These are phyloP conservation scores for Oxyteleia sp. DNA, from an alignment of 2,888 invertebrate genomes.

Conservation along the genomic window DNA sequence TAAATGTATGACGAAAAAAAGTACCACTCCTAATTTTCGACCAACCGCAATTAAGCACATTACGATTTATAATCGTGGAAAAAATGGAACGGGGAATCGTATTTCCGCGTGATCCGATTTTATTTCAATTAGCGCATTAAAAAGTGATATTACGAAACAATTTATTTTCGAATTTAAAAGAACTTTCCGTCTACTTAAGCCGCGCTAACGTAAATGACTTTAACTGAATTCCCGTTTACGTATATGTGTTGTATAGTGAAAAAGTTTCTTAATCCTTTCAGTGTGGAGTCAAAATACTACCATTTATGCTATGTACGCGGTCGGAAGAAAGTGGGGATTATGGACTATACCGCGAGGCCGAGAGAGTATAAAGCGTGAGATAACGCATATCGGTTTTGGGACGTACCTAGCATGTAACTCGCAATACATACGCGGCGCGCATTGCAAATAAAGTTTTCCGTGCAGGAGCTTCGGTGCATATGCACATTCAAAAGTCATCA, in stretches of 20 bases:
- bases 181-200: constrained; percentile 27
- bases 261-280: constrained; percentile 59
- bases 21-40: constrained; percentile 17
- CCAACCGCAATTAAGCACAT: constrained; percentile 12
- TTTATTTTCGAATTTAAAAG: constrained; percentile 21
- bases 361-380: constrained; percentile 45
- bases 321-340: constrained; percentile 25
- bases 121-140: constrained; percentile 5
- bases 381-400: constrained; percentile 52
- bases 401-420: constrained; percentile 34
- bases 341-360: constrained; percentile 18
- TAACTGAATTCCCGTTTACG: constrained; percentile 33
- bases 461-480: constrained; percentile 24
- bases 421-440: constrained; percentile 32
- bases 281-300: constrained; percentile 46
- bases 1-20: constrained; percentile 19
- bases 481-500: constrained; percentile 53
- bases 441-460: constrained; percentile 56
- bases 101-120: not conserved
- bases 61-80: not conserved
- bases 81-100: not conserved
- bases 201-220: constrained; percentile 35
- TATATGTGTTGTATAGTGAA: constrained; percentile 26
- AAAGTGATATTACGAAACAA: not conserved
- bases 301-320: constrained; percentile 37